phyloP scores from a whole-genome alignment of 2,888 invertebrate species.

The Scotopteryx bipunctaria region DNA sequence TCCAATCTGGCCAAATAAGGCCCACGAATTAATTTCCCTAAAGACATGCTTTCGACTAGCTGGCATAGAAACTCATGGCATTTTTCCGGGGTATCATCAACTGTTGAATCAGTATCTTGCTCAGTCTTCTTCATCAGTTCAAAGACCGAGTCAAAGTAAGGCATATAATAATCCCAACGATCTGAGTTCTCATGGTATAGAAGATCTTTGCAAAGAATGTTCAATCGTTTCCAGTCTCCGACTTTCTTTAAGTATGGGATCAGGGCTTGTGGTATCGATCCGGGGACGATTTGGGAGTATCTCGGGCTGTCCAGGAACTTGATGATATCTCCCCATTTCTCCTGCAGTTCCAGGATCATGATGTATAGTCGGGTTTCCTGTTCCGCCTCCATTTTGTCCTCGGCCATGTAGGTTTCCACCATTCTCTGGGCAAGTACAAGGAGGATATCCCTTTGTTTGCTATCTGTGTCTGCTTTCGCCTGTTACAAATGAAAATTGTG shows the following conservation, averaged over 20 bases:
- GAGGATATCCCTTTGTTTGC: constrained; percentile 86
- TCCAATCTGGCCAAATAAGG: constrained; percentile 94
- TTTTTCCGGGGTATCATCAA: constrained; percentile 73
- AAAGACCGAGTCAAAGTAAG: constrained; percentile 88
- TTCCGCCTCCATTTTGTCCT: constrained; percentile 95
- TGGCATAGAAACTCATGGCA: constrained; percentile 74
- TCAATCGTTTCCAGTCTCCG: constrained; percentile 89
- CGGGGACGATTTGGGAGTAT: constrained; percentile 86
- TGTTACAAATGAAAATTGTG: constrained; percentile 32
- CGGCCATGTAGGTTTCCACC: constrained; percentile 94
- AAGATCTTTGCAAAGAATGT: constrained; percentile 88
- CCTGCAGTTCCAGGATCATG: constrained; percentile 89
- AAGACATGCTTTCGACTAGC: constrained; percentile 76
- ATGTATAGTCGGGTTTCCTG: constrained; percentile 96
- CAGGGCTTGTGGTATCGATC: constrained; percentile 86
- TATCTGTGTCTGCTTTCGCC: constrained; percentile 76
- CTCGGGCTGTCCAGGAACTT: constrained; percentile 91
- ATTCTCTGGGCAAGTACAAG: constrained; percentile 96
- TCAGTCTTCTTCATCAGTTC: constrained; percentile 77
- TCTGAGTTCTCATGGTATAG: constrained; percentile 87
- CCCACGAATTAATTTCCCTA: constrained; percentile 85
- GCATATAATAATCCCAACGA: constrained; percentile 88
- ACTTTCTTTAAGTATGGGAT: constrained; percentile 89
- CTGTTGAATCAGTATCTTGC: constrained; percentile 46
- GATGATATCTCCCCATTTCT: constrained; percentile 92